Base-by-base conservation (phyloP, 2,797 vertebrate genomes). In the Decapterus maruadsi region DNA sequence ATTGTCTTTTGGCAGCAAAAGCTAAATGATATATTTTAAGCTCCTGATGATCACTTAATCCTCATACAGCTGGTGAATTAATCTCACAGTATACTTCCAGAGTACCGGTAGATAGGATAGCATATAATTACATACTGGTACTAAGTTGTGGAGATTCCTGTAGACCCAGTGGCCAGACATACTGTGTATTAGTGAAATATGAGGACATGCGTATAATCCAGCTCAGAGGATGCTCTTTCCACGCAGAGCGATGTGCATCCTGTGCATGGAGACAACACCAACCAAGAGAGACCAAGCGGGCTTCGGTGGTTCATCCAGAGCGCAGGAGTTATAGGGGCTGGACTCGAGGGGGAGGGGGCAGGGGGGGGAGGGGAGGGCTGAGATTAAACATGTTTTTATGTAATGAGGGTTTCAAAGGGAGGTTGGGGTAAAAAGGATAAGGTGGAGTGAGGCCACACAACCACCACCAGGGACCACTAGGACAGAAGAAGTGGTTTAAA, bases 301-400 rank as follows among this genome's bases (percentile, higher is more conserved):
- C 68, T 66, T 55, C 75, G 65, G 50, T 72, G 66, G 81, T 91
- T 87, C 84, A 89, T 77, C 60, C 72, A 66, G 87, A 87, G 78
- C 79, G 77, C 86, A 78, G 76, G 68, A 90, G 85, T 68, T n/a
- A 26, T n/a, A 26, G 68, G 63, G 75, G 68, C 74, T 61, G 76
- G 56, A 31, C 72, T 72, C 75, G 56, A 29, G 70, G 70, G 83
- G 87, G 88, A 86, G 85, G 83, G 69, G 82, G 89, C n/a, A 26
- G 26, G 26, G 26, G 26, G 26, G 26, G 3, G 26, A 26, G 26
- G 26, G 26, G 72, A 81, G 51, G 58, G 20, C 69, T 68, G 72
- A 90, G 89, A 92, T 91, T 93, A 94, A 89, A 81, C 84, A 78
- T 89, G 87, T 89, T 91, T 93, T 92, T 92, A 91, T 91, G 86